These are phyloP conservation scores for Macaria notata DNA, from an alignment of 2,888 invertebrate species.

Conservation along the genomic window DNA sequence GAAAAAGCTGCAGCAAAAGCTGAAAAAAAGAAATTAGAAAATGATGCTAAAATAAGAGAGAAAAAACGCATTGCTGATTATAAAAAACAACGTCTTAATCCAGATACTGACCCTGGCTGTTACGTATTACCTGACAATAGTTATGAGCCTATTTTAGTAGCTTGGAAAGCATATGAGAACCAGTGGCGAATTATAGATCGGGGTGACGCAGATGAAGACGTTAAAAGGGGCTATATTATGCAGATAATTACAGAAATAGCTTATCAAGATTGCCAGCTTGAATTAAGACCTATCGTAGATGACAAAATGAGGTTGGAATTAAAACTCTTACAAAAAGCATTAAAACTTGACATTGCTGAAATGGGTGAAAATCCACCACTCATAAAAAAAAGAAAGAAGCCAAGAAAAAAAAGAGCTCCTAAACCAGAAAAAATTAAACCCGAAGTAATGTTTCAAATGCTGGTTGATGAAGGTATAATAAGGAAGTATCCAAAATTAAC, in stretches of 20 bases:
- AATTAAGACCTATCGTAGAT: slow-evolving; percentile 87
- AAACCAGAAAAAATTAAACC: slow-evolving; percentile 56
- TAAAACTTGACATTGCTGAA: slow-evolving; percentile 62
- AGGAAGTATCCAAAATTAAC: slow-evolving; percentile 81
- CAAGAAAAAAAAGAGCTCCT: slow-evolving; percentile 36
- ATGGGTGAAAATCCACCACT: slow-evolving; percentile 44
- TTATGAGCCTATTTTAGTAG: slow-evolving; percentile 43
- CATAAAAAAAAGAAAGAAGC: slow-evolving; percentile 63
- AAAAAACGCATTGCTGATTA: slow-evolving; percentile 68
- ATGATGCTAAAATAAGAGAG: slow-evolving; percentile 59
- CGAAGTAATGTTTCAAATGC: slow-evolving; percentile 87
- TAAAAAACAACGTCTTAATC: slow-evolving; percentile 70
- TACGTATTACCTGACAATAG: slow-evolving; percentile 52
- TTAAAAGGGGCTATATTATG: slow-evolving; percentile 83
- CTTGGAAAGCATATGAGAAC: slow-evolving; percentile 60
- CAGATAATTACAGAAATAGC: slow-evolving; percentile 85
- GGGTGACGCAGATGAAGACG: slow-evolving; percentile 77
- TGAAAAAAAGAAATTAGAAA: slow-evolving; percentile 60
- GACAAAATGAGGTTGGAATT: slow-evolving; percentile 84
- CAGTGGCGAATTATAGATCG: slow-evolving; percentile 66
- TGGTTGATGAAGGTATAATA: slow-evolving; percentile 87
- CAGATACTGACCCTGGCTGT: slow-evolving; percentile 70
- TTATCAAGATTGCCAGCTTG: slow-evolving; percentile 84
- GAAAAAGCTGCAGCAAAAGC: slow-evolving; percentile 65
- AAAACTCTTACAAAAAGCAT: slow-evolving; percentile 75